Percentiles rank a stretch among this genome's conserved stretches.
Evolutionary conservation across 2,797 vertebrate genomes (phyloP).

Genomic region (Eremophila alpestris): DNA sequence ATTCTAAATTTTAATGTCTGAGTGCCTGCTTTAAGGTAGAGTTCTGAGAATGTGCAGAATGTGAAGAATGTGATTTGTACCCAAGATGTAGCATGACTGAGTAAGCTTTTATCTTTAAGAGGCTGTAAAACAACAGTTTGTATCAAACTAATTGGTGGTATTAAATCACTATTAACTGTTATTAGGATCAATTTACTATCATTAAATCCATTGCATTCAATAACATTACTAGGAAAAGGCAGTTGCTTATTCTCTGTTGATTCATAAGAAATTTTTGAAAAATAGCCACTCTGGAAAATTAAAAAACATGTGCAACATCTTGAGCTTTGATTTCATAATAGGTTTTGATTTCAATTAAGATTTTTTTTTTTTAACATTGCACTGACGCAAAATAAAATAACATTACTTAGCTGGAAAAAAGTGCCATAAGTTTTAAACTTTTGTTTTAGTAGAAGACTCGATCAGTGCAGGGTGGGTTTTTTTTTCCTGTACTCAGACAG

Average conservation of each 20-base stretch:
- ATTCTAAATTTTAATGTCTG: neutral
- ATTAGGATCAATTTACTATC: conserved; percentile 53
- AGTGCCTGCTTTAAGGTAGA: neutral
- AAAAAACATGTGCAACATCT: neutral
- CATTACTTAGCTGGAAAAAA: neutral
- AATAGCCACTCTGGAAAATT: neutral
- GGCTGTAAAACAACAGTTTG: conserved; percentile 40
- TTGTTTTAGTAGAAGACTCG: neutral
- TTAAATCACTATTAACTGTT: conserved; percentile 42
- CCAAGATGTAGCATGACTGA: conserved; percentile 20
- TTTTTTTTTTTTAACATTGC: neutral
- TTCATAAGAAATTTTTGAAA: neutral
- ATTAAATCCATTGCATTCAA: conserved; percentile 40
- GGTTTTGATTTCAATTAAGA: neutral
- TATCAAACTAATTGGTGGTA: conserved; percentile 41
- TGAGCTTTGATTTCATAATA: neutral
- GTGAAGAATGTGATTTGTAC: neutral
- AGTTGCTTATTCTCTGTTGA: neutral
- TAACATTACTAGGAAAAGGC: conserved; percentile 10
- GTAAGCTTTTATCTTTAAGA: conserved; percentile 45
- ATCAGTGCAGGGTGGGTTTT: neutral
- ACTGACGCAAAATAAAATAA: neutral
- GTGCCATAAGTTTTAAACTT: neutral
- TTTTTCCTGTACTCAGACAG: neutral
- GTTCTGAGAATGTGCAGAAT: neutral